phyloP scores from a whole-genome alignment of 2,888 invertebrate genomes.

The Oscheius sp. region DNA sequence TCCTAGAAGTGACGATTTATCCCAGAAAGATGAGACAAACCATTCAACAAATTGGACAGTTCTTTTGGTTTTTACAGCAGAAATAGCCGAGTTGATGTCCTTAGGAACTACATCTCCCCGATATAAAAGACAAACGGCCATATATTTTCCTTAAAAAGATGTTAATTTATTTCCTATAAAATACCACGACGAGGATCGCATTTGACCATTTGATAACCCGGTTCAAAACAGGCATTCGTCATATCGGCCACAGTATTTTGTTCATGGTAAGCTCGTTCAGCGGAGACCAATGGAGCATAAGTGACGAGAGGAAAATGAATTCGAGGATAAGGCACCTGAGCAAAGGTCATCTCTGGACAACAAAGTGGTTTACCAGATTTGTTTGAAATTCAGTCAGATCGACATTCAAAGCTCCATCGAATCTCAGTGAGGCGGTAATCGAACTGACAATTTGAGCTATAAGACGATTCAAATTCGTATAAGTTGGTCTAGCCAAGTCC shows the following conservation, averaged over 20 bases:
- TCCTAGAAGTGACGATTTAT: constrained; percentile 71
- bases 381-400: constrained; percentile 74
- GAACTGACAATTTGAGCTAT: constrained; percentile 88
- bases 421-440: constrained; percentile 78
- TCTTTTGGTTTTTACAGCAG: constrained; percentile 68
- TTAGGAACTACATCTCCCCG: constrained; percentile 88
- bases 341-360: neutral
- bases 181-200: constrained; percentile 81
- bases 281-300: constrained; percentile 70
- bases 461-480: constrained; percentile 88
- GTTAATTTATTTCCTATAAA: no score
- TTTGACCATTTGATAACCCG: constrained; percentile 78
- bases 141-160: no score
- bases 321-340: constrained; percentile 91
- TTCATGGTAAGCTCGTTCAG: constrained; percentile 70
- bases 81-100: constrained; percentile 71
- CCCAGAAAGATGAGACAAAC: constrained; percentile 32
- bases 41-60: constrained; percentile 78
- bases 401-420: constrained; percentile 74
- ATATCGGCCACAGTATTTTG: constrained; percentile 80
- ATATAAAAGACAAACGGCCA: constrained; percentile 82
- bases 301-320: constrained; percentile 87
- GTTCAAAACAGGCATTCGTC: constrained; percentile 87
- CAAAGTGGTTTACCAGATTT: constrained; percentile 72
- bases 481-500: constrained; percentile 78